Percentiles rank a stretch among this genome's conserved stretches.
These are phyloP conservation scores for Drosophila histrio DNA, from an alignment of 2,888 invertebrate species.

Conservation along the genomic window DNA sequence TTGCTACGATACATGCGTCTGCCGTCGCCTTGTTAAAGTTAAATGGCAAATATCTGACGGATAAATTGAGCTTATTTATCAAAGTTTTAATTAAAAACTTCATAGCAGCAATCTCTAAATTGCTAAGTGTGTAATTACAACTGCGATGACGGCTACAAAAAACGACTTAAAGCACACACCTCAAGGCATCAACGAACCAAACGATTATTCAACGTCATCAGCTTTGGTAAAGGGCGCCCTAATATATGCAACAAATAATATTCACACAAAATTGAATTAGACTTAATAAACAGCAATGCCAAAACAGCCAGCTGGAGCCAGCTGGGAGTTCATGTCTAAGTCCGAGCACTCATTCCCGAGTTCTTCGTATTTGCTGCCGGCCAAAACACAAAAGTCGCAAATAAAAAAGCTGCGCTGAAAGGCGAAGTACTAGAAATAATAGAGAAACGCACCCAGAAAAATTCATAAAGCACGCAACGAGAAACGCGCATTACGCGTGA, in stretches of 20 bases:
- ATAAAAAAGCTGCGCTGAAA: slow-evolving; percentile 19
- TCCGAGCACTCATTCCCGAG: neutral
- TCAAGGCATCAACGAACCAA: slow-evolving; percentile 16
- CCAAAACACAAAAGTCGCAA: slow-evolving; percentile 39
- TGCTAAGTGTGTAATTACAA: slow-evolving; percentile 75
- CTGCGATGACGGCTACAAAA: slow-evolving; percentile 39
- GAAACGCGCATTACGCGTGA: slow-evolving; percentile 64
- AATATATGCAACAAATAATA: slow-evolving; percentile 71
- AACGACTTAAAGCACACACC: slow-evolving; percentile 11
- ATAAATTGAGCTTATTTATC: slow-evolving; percentile 77
- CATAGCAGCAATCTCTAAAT: slow-evolving; percentile 56
- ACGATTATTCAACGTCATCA: slow-evolving; percentile 28
- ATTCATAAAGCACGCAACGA: slow-evolving; percentile 68
- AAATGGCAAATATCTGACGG: slow-evolving; percentile 58
- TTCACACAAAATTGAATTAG: slow-evolving; percentile 72
- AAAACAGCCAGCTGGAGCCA: slow-evolving; percentile 44
- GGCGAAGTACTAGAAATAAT: slow-evolving; percentile 46
- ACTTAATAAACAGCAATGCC: slow-evolving; percentile 65
- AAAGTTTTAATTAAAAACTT: slow-evolving; percentile 78
- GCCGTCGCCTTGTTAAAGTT: slow-evolving; percentile 9
- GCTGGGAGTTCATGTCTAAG: slow-evolving; percentile 12
- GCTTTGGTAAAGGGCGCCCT: slow-evolving; percentile 13
- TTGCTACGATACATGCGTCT: neutral
- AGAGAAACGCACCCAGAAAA: slow-evolving; percentile 43
- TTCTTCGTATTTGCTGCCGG: slow-evolving; percentile 6